phyloP scores from a whole-genome alignment of 2,113 vertebrate genomes.

The Leptobrachium ailaonicum region DNA sequence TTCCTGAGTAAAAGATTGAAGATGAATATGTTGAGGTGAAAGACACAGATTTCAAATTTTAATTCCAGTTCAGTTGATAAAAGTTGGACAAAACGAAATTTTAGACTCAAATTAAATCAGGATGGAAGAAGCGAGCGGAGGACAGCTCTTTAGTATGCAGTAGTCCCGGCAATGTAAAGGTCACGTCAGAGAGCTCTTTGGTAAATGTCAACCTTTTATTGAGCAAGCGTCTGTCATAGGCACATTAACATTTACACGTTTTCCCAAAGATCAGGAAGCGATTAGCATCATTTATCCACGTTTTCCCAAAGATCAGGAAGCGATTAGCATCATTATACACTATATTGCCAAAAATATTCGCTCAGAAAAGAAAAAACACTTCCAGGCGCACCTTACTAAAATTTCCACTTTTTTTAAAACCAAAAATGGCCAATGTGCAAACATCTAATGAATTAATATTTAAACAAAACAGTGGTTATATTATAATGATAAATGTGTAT shows the following conservation, averaged over 20 bases:
- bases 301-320: not conserved
- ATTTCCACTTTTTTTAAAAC: too few relatives aligned
- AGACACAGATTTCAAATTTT: not conserved
- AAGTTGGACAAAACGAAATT: constrained; percentile 46
- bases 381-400: too few relatives aligned
- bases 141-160: constrained; percentile 52
- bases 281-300: not conserved
- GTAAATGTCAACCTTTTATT: constrained; percentile 44
- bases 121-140: constrained; percentile 47
- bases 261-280: not conserved
- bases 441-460: too few relatives aligned
- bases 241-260: constrained; percentile 42
- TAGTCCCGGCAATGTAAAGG: constrained; percentile 48
- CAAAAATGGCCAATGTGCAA: too few relatives aligned
- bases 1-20: not conserved
- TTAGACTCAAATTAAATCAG: constrained; percentile 44
- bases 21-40: constrained; percentile 23
- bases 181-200: constrained; percentile 44
- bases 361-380: too few relatives aligned
- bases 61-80: constrained; percentile 41
- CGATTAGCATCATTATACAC: not conserved
- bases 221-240: constrained; percentile 17
- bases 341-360: too few relatives aligned
- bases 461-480: too few relatives aligned
- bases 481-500: too few relatives aligned